These are phyloP conservation scores for Coronaproctus castanopsis DNA, from an alignment of 2,888 invertebrate species.

Conservation along the genomic window DNA sequence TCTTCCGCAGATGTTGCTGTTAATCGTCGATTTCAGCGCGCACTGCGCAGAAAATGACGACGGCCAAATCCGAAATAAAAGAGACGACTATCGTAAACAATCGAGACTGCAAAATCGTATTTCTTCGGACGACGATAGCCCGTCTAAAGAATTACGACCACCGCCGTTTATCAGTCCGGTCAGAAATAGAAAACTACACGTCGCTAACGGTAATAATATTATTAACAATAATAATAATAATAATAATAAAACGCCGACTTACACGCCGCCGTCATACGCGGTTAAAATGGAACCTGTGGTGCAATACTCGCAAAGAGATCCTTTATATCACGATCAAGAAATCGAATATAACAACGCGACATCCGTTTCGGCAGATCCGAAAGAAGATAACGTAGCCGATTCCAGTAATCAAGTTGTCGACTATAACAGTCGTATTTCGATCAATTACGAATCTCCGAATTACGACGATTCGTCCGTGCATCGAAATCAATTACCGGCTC, in stretches of 20 bases:
- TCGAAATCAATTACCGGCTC: slow-evolving; percentile 23
- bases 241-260: neutral
- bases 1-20: no score
- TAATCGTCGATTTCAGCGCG: no score
- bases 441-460: slow-evolving; percentile 9
- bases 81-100: no score
- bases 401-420: slow-evolving; percentile 7
- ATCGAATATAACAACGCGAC: slow-evolving; percentile 19
- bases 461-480: slow-evolving; percentile 20
- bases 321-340: slow-evolving; percentile 41
- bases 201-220: no score
- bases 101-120: no score
- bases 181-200: neutral
- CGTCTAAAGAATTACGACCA: neutral
- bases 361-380: neutral
- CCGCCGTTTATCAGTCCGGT: neutral
- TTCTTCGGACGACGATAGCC: no score
- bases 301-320: slow-evolving; percentile 59
- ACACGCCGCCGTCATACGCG: slow-evolving; percentile 42
- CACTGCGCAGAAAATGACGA: no score
- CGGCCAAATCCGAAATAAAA: no score
- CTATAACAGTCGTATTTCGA: slow-evolving; percentile 24
- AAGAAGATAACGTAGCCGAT: slow-evolving; percentile 8
- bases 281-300: slow-evolving; percentile 62
- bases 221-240: no score